Evolutionary conservation across 2,113 vertebrate genomes (phyloP).

Genomic region (Procavia capensis): DNA sequence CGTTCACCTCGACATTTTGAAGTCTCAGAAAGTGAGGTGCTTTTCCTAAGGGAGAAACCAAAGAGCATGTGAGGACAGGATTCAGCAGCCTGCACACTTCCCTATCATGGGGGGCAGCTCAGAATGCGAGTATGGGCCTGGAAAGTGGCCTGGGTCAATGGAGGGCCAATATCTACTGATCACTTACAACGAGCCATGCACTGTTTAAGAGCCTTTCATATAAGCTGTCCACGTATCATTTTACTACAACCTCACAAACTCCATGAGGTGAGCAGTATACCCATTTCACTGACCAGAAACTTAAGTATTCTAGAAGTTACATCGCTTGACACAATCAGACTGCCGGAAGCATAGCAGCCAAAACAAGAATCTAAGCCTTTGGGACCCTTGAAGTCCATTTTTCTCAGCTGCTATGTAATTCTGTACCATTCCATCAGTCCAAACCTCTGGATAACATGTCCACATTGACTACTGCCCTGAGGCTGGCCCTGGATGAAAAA

Average conservation of each 20-base stretch:
- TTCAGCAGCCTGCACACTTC: background rate
- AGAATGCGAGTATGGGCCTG: background rate
- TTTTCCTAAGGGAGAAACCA: slow-evolving; percentile 91
- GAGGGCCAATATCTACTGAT: too few relatives aligned
- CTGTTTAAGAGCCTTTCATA: rapidly evolving
- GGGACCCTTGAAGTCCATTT: background rate
- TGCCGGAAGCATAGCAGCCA: background rate
- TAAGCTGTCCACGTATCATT: rapidly evolving
- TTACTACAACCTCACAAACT: background rate
- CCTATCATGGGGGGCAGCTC: rapidly evolving
- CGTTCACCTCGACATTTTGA: slow-evolving; percentile 98
- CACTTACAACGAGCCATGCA: background rate
- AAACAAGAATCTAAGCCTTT: background rate
- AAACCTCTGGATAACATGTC: background rate
- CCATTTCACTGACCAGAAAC: background rate
- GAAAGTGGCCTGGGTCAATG: background rate
- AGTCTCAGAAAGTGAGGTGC: slow-evolving; percentile 98
- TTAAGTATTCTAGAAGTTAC: background rate
- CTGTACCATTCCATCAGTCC: background rate
- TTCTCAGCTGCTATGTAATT: background rate
- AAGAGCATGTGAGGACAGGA: slow-evolving; percentile 51
- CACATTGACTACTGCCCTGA: background rate
- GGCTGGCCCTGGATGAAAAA: background rate
- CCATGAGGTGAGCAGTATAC: background rate
- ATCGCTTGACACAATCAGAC: background rate